A percentile compares a stretch with the other conserved stretches of the same genome.
These are phyloP conservation scores for Crenichthys baileyi DNA, from an alignment of 2,797 vertebrate genomes.

Conservation along the genomic window DNA sequence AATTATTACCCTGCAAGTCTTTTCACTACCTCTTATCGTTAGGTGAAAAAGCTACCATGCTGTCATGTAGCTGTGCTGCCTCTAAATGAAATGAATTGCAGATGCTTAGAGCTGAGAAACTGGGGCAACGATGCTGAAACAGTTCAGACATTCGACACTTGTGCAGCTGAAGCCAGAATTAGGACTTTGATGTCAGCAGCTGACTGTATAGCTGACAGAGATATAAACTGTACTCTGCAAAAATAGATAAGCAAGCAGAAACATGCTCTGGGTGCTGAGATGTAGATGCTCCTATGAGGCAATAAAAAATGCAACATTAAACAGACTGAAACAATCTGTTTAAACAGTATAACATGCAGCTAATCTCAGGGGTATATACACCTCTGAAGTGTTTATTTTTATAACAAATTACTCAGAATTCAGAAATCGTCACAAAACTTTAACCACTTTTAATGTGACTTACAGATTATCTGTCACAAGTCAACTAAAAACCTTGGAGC, in stretches of 20 bases:
- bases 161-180: conserved; percentile 30
- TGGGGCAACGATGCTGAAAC: conserved; percentile 53
- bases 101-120: conserved; percentile 65
- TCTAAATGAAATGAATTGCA: conserved; percentile 77
- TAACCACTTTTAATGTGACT: neutral
- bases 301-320: neutral
- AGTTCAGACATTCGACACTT: conserved; percentile 49
- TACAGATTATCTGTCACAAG: neutral
- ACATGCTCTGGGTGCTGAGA: neutral
- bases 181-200: conserved; percentile 39
- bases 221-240: neutral
- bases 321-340: neutral
- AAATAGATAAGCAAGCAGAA: conserved; percentile 11
- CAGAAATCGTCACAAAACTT: neutral
- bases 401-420: neutral
- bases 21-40: conserved; percentile 9
- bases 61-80: conserved; percentile 57
- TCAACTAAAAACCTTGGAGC: neutral
- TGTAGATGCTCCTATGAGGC: neutral
- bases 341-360: neutral
- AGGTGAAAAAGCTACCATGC: conserved; percentile 53
- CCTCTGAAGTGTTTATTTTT: neutral
- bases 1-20: conserved; percentile 26
- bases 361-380: neutral
- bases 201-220: conserved; percentile 11